Conservation (phyloP, 2,113 vertebrate genomes). For the Leucopsar rothschildi region DNA sequence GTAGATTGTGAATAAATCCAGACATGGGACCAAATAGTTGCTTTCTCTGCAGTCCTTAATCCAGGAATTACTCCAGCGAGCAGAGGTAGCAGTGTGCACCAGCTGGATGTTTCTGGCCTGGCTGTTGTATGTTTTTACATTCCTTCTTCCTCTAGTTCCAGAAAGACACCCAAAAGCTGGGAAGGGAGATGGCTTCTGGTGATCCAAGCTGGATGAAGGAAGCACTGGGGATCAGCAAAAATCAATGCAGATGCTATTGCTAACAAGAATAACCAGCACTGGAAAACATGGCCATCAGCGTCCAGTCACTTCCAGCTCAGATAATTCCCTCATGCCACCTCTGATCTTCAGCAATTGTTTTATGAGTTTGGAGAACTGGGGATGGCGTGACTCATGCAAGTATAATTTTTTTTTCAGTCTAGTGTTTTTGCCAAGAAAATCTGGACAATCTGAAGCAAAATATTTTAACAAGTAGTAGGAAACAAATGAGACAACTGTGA, state of each 20-base stretch:
- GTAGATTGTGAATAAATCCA: neutral
- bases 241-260: neutral
- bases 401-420: neutral
- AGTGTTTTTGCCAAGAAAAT: conserved; percentile 3
- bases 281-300: neutral
- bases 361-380: neutral
- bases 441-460: neutral
- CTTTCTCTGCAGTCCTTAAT: neutral
- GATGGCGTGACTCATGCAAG: neutral
- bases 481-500: neutral
- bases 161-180: neutral
- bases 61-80: neutral
- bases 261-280: neutral
- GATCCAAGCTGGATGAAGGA: neutral
- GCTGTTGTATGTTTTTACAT: neutral
- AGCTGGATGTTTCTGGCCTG: neutral
- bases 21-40: neutral
- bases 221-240: neutral
- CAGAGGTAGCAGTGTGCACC: neutral
- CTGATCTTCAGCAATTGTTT: neutral
- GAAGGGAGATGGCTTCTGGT: neutral
- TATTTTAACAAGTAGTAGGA: neutral
- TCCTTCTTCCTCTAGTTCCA: neutral
- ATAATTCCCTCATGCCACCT: neutral
- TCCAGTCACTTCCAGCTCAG: neutral